Base-by-base conservation (phyloP, 1,140 invertebrate species). In the Chrysoperla carnea region DNA sequence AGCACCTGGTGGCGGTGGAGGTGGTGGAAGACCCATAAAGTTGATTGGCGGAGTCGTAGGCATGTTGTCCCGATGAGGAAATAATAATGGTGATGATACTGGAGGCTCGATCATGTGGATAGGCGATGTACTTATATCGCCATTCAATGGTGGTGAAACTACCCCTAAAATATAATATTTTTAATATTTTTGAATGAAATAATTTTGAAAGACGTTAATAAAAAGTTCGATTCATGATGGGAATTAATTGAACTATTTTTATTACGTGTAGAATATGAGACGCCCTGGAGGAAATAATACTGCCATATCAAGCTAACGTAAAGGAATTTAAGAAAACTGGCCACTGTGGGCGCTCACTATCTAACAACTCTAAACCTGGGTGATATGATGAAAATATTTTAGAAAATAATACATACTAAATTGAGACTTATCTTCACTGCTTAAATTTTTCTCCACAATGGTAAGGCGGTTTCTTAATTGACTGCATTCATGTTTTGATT, bases 391-490 rank as follows among this genome's bases (percentile, higher is more conserved):
- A n/a, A n/a, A n/a, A n/a, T n/a, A n/a, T n/a, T n/a, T n/a, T n/a
- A n/a, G 7, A n/a, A 27, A 23, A 28, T 39, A 28, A 6, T 28
- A 15, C 29, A 56, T 52, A 56, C 56, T 54, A 41, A 52, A 51
- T 47, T 57, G 54, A 12, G 31, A 50, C 40, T 55, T 57, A 27
- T 57, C 53, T 40, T 59, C 57, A 6, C 40, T 40, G n/a, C 46
- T 63, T 29, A 70, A 52, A 50, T 62, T 68, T 49, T 72, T 64
- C 52, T 74, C 71, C 12, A 65, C 53, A 11, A 73, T 51, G 2
- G 80, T 81, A 17, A 86, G 61, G 49, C 80, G 71, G 52, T 81
- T 74, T 37, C 82, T 66, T 46, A 85, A 61, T 46, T 79, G 73
- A 15, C 78, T 69, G 1, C 81, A 74, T 60, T 85, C 83, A 36